A percentile compares a stretch with the other conserved stretches of the same genome.
phyloP scores from a whole-genome alignment of 2,888 invertebrate species.

The Xestia xanthographa region DNA sequence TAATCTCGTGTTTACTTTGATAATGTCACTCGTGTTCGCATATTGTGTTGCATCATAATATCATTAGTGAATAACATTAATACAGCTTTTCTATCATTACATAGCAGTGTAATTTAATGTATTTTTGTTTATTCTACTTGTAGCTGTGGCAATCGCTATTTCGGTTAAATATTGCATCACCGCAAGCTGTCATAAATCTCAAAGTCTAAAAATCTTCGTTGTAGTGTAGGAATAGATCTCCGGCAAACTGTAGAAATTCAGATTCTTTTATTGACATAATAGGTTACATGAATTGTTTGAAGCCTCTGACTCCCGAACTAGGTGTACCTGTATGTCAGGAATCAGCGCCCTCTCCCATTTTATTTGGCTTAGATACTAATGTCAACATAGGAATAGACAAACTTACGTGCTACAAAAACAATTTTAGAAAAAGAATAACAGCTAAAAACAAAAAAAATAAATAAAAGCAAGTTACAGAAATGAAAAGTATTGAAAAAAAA shows the following conservation, averaged over 20 bases:
- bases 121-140: neutral
- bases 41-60: conserved; percentile 19
- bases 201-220: neutral
- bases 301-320: too few relatives aligned
- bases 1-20: conserved; percentile 50
- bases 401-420: too few relatives aligned
- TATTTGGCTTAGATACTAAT: too few relatives aligned
- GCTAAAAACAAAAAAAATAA: too few relatives aligned
- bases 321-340: too few relatives aligned
- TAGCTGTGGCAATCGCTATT: neutral
- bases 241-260: neutral
- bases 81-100: neutral
- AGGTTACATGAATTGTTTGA: too few relatives aligned
- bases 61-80: neutral
- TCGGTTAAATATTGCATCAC: neutral
- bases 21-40: conserved; percentile 23
- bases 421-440: too few relatives aligned
- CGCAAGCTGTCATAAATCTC: neutral
- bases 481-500: too few relatives aligned
- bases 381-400: too few relatives aligned
- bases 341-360: too few relatives aligned
- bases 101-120: neutral
- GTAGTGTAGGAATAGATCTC: neutral
- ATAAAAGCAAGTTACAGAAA: too few relatives aligned
- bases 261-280: too few relatives aligned